Evolutionary conservation across 23 tunicate species (phyloP).

Genomic region (Trididemnum clinides): DNA sequence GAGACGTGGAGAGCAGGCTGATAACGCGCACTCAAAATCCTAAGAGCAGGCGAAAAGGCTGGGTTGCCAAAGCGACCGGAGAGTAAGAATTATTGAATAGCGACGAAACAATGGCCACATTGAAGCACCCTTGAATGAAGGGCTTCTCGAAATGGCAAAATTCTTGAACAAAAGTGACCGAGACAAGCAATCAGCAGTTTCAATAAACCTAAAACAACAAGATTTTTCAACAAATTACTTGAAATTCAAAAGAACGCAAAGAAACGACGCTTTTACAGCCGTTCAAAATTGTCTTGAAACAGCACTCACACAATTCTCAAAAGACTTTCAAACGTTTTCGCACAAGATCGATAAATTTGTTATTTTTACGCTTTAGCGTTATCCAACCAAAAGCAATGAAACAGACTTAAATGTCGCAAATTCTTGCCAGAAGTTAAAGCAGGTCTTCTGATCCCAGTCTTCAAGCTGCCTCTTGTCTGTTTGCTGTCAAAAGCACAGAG

Average conservation of each 20-base stretch:
- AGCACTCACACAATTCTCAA: neutral
- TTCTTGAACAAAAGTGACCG: neutral
- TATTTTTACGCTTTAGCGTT: too few species aligned
- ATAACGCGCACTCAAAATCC: neutral
- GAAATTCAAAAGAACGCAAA: neutral
- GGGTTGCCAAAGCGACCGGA: constrained; percentile 13
- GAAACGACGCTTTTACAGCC: neutral
- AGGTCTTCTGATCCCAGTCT: too few species aligned
- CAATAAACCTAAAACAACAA: constrained; percentile 17
- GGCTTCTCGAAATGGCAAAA: constrained; percentile 24
- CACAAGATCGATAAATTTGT: too few species aligned
- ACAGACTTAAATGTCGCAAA: too few species aligned
- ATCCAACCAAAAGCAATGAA: too few species aligned
- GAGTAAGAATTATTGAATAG: neutral
- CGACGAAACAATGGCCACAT: neutral
- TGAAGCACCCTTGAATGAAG: constrained; percentile 1
- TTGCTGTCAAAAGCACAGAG: too few species aligned
- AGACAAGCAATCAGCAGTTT: constrained; percentile 15
- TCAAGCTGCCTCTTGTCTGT: too few species aligned
- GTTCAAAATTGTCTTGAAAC: neutral
- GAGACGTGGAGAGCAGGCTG: neutral
- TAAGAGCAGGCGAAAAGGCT: constrained; percentile 11
- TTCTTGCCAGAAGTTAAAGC: too few species aligned
- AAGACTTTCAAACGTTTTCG: too few species aligned
- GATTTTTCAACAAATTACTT: constrained; percentile 3